These are phyloP conservation scores for Tetraneura akinire DNA, from an alignment of 1,140 invertebrate species.

Conservation along the genomic window DNA sequence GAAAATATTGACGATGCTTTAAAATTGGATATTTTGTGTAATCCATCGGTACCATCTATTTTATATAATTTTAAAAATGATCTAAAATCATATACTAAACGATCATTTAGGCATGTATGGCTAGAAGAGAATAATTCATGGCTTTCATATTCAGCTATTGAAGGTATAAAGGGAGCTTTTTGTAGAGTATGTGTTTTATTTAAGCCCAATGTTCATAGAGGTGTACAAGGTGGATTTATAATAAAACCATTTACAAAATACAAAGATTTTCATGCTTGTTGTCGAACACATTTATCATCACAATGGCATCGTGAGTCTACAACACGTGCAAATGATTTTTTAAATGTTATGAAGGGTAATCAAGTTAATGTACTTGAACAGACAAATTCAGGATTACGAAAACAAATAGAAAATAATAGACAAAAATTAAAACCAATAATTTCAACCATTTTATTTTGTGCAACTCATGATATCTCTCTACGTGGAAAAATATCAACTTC, in stretches of 20 bases:
- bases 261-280: conserved; percentile 4
- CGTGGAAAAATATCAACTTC: not conserved
- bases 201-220: conserved; percentile 11
- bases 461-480: not conserved
- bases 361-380: not conserved
- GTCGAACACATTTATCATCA: conserved; percentile 3
- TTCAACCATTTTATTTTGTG: not conserved
- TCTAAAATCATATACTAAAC: conserved; percentile 1
- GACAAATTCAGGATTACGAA: not conserved
- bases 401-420: conserved; percentile 4
- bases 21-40: conserved; percentile 20
- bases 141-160: conserved; percentile 29
- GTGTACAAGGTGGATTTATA: conserved; percentile 26
- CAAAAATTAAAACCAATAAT: conserved; percentile 5
- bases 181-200: conserved; percentile 8
- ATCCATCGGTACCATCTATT: conserved; percentile 9
- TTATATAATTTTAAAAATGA: conserved; percentile 20
- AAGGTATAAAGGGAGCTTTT: conserved; percentile 29
- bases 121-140: conserved; percentile 33
- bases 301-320: not conserved
- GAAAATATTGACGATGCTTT: conserved; percentile 10
- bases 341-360: conserved; percentile 9
- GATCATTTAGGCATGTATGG: conserved; percentile 22
- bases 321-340: not conserved
- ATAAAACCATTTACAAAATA: conserved; percentile 14